Percentiles rank a stretch among this genome's conserved stretches.
These are phyloP conservation scores for Mus pahari DNA, from an alignment of 2,113 vertebrate genomes.

Conservation along the genomic window DNA sequence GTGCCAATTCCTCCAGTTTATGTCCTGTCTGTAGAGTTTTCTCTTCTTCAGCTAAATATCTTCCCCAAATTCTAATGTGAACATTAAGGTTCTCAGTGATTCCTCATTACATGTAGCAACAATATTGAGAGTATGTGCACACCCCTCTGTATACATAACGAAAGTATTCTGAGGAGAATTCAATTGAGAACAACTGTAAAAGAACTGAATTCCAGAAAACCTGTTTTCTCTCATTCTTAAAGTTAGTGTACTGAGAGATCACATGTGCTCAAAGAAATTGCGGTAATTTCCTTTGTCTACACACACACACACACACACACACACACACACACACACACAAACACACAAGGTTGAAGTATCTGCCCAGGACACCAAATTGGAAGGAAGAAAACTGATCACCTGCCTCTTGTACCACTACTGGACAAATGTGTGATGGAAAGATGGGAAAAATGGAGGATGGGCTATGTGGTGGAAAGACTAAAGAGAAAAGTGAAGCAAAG, in stretches of 20 bases:
- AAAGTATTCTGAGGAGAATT: not conserved
- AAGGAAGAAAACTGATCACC: too few relatives aligned
- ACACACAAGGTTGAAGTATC: not conserved
- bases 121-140: not conserved
- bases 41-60: not conserved
- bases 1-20: not conserved
- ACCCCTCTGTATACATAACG: not conserved
- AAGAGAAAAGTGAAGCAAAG: too few relatives aligned
- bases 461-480: too few relatives aligned
- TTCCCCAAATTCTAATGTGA: slow-evolving; percentile 6
- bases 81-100: not conserved
- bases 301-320: too few relatives aligned
- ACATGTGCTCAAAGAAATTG: not conserved
- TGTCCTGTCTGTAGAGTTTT: not conserved
- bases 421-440: too few relatives aligned
- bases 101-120: not conserved
- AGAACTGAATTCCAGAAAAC: not conserved
- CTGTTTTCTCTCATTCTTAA: not conserved
- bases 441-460: too few relatives aligned
- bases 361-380: too few relatives aligned
- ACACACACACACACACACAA: too few relatives aligned
- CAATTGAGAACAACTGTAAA: not conserved
- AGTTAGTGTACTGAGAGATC: not conserved
- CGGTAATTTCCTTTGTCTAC: not conserved
- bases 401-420: too few relatives aligned